Percentiles rank a stretch among this genome's conserved stretches.
Conservation (phyloP, 2,888 invertebrate species). For the Coelopa pilipes region DNA sequence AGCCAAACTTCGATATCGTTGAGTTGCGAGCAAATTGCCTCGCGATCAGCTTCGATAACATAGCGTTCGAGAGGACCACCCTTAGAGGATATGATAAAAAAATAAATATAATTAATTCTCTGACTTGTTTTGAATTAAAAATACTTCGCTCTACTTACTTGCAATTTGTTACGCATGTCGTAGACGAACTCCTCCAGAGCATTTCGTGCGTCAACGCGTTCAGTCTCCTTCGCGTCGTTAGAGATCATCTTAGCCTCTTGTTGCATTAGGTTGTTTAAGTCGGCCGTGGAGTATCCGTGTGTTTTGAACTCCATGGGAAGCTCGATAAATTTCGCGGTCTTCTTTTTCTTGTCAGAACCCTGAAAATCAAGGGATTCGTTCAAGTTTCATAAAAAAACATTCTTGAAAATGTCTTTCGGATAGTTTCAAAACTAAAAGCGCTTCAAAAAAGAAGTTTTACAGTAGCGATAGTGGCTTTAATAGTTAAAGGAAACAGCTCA, state of each 20-base stretch:
- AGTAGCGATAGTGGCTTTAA: conserved; percentile 14
- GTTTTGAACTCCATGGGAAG: conserved; percentile 83
- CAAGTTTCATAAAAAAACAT: conserved; percentile 31
- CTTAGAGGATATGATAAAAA: conserved; percentile 60
- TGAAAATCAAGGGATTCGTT: conserved; percentile 39
- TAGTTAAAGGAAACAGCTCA: conserved; percentile 54
- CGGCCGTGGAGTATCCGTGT: conserved; percentile 76
- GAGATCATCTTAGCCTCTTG: conserved; percentile 86
- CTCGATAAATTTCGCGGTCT: conserved; percentile 82
- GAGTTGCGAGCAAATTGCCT: conserved; percentile 73
- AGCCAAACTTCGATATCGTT: conserved; percentile 95
- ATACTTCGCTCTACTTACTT: conserved; percentile 53
- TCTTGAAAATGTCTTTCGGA: neutral
- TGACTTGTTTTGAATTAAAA: neutral
- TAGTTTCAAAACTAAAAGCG: conserved; percentile 1
- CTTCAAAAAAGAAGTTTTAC: conserved; percentile 26
- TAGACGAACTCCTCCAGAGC: conserved; percentile 98
- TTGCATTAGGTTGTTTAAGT: conserved; percentile 80
- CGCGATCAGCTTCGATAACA: conserved; percentile 77
- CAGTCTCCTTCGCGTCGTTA: conserved; percentile 92
- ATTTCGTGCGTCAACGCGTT: conserved; percentile 94
- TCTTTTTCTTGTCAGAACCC: conserved; percentile 79
- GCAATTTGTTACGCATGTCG: conserved; percentile 90
- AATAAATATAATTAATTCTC: neutral
- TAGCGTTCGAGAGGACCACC: conserved; percentile 81